Percentiles rank a stretch among this genome's conserved stretches.
Conservation (phyloP, 2,113 vertebrate genomes). For the Serinus canaria region DNA sequence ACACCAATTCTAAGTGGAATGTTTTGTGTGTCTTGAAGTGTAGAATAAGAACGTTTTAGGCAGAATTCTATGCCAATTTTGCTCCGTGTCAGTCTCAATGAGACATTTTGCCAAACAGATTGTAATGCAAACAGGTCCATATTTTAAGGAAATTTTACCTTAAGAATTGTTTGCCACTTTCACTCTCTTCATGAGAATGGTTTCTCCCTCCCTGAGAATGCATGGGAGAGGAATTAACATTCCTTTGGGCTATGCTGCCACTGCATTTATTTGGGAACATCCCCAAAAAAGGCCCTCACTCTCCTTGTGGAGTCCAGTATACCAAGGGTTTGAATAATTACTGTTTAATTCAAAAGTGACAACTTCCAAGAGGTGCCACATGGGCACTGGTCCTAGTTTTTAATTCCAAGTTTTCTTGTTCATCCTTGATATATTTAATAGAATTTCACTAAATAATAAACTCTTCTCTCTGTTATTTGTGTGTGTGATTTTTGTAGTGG, state of each 20-base stretch:
- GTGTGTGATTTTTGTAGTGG: conserved; percentile 99
- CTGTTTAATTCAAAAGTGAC: conserved; percentile 60
- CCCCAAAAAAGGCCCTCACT: not conserved
- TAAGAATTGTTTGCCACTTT: not conserved
- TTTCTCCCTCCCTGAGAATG: not conserved
- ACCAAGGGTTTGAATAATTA: conserved; percentile 77
- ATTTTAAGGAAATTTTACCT: not conserved
- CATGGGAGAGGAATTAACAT: not conserved
- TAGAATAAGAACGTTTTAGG: not conserved
- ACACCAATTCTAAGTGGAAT: not conserved
- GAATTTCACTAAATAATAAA: conserved; percentile 93
- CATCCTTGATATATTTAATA: conserved; percentile 82
- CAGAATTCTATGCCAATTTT: conserved; percentile 31
- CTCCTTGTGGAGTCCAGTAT: conserved; percentile 64
- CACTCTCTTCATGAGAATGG: conserved; percentile 34
- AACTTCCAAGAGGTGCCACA: conserved; percentile 75
- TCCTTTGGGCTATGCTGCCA: not conserved
- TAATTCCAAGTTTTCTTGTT: conserved; percentile 80
- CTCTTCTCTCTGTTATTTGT: conserved; percentile 99
- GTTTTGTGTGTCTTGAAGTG: not conserved
- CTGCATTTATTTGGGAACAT: not conserved
- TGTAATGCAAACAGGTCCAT: not conserved
- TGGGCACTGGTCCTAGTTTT: conserved; percentile 78
- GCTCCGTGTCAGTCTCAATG: not conserved
- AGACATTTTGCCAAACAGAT: not conserved